Base-by-base conservation (phyloP, 2,888 invertebrate species). In the Hyposoter didymator region DNA sequence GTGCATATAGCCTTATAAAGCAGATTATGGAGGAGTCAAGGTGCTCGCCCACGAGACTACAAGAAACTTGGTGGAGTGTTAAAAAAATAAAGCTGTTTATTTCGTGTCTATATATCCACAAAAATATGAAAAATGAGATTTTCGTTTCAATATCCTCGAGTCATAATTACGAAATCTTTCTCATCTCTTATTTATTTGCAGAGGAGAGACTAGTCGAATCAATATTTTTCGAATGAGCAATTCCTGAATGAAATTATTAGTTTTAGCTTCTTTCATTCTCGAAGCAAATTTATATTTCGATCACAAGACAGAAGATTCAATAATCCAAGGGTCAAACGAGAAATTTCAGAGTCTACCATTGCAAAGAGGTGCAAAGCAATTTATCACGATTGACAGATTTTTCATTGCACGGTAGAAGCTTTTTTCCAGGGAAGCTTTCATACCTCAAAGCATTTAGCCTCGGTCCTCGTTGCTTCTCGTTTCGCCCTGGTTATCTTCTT, bases 81-180 rank as follows among this genome's bases (percentile, higher is more conserved):
- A 28, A 28, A 69, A 69, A 45, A 22, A 28, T 69, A 47, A 47
- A 45, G 39, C 47, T 47, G 47, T 69, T 69, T 69, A 47, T 12
- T 43, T 2, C 10, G 17, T 43, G 43, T 12, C 66, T 12, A n/a
- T n/a, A n/a, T n/a, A 17, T 69, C 3, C 0, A 28, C 2, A n/a
- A 45, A 69, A 47, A 17, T 17, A 7, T 32, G 52, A 49, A 72
- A 32, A 49, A 52, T 17, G 28, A 69, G 22, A 69, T 47, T 69
- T 28, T 28, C 14, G 7, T 47, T 28, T 17, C 14, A 28, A 45
- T 8, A 39, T 45, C 28, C 22, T 28, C 28, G 3, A 22, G 45
- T 59, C 28, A 19, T 14, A 59, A 59, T 28, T 14, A 6, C 55
- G 28, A 12, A 59, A 59, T 59, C 0, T 8, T 59, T 28, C 0